phyloP scores from a whole-genome alignment of 2,113 vertebrate genomes.

The Notarius quadriscutis region DNA sequence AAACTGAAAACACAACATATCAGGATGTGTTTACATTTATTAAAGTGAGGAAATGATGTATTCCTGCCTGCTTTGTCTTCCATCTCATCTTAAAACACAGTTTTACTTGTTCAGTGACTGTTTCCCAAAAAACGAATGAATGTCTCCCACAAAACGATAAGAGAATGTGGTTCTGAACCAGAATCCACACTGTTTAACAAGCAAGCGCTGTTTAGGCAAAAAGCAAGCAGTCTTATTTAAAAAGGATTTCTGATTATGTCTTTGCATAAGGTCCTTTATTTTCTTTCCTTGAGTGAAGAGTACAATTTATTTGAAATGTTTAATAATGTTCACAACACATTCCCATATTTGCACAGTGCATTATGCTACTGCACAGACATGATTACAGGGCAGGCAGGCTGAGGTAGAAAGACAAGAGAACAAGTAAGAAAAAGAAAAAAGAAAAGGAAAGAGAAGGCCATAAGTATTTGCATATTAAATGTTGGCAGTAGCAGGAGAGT shows the following conservation, averaged over 20 bases:
- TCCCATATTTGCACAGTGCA: conserved; percentile 22
- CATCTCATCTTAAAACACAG: neutral
- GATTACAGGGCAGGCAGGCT: neutral
- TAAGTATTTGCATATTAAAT: conserved; percentile 45
- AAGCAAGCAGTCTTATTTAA: neutral
- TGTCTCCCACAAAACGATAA: neutral
- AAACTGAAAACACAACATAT: neutral
- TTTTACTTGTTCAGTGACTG: neutral
- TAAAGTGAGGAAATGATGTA: neutral
- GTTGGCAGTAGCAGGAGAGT: conserved; percentile 22
- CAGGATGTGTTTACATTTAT: neutral
- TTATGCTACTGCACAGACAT: conserved; percentile 23
- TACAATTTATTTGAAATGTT: conserved; percentile 8
- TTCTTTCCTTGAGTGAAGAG: conserved; percentile 17
- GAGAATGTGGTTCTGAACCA: neutral
- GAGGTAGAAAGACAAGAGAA: neutral
- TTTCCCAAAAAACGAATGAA: neutral
- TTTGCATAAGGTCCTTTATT: neutral
- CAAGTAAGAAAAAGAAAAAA: neutral
- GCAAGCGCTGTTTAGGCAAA: neutral
- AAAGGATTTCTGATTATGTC: neutral
- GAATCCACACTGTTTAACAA: conserved; percentile 15
- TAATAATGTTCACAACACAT: conserved; percentile 30
- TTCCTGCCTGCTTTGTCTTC: neutral
- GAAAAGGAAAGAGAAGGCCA: neutral